Conservation (phyloP, 2,888 invertebrate genomes). For the Megamerina dolium region DNA sequence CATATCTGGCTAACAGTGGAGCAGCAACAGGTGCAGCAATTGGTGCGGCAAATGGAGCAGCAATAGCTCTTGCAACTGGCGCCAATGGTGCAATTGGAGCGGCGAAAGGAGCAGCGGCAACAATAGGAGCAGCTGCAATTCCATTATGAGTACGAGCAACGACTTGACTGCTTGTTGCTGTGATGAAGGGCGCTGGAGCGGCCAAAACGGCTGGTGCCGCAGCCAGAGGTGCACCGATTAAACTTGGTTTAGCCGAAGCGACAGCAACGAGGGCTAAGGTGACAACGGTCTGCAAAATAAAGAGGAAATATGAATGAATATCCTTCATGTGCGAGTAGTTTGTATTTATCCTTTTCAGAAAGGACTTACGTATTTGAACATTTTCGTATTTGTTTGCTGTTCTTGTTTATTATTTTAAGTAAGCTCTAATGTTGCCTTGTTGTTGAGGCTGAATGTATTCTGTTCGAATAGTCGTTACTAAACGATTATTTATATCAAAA, state of each 20-base stretch:
- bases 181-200: constrained; percentile 21
- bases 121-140: constrained; percentile 18
- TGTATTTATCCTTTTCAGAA: neutral
- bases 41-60: constrained; percentile 17
- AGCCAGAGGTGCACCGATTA: constrained; percentile 24
- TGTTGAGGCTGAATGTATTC: neutral
- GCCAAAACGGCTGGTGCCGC: constrained; percentile 26
- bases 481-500: neutral
- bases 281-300: constrained; percentile 25
- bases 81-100: constrained; percentile 8
- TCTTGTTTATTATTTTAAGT: too few relatives aligned
- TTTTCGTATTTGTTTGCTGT: constrained; percentile 4
- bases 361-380: constrained; percentile 21
- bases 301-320: neutral
- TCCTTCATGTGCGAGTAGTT: neutral
- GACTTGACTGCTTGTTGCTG: constrained; percentile 14
- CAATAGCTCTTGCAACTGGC: constrained; percentile 24
- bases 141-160: constrained; percentile 7
- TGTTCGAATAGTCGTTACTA: neutral
- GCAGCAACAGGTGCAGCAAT: constrained; percentile 19
- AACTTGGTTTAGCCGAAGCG: constrained; percentile 29
- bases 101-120: constrained; percentile 4
- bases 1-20: too few relatives aligned
- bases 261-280: constrained; percentile 30
- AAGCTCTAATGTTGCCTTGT: constrained; percentile 2